Evolutionary conservation across 2,113 vertebrate genomes (phyloP), one percentile per base, ranked within the genome.

Genomic region (Oncorhynchus clarkii): DNA sequence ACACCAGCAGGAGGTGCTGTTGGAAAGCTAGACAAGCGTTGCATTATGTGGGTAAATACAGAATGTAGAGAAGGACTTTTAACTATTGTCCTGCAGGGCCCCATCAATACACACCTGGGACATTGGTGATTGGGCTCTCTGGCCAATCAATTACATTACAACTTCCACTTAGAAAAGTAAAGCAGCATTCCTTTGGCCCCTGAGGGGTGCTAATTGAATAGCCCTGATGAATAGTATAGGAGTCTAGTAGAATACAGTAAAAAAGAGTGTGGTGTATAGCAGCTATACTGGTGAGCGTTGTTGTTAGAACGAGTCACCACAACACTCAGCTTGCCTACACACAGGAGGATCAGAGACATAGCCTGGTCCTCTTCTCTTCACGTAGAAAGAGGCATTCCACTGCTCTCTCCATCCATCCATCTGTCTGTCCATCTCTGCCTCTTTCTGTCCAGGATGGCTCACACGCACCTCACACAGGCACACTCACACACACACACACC

Each of bases 1-100:
- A 79, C 11, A 7, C n/a, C 68, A 70, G 45, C 34, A 49, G 45
- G 75, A 78, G 75, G 59, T 72, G 67, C 79, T 70, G 68, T 49
- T 20, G 31, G 7, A 54, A 54, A 26, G 24, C 60, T 18, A 24
- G 60, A 64, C 60, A n/a, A 26, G 20, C 2, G 0, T 26, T 11
- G 60, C 16, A 54, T 18, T 54, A 54, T 54, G 51, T 54, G 3
- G 20, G 67, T 27, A 26, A 29, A 27, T 24, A 24, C 16, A 31
- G 65, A 16, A 24, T 67, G 65, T 29, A 31, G 29, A 54, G 4
- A 14, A 54, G 51, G 51, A 5, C 51, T 54, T 54, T 54, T 18
- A 54, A 18, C 51, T 54, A 54, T 18, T 14, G 51, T 54, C 51
- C 16, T 18, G 16, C 3, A 4, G 16, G 51, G 16, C 51, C 51